Evolutionary conservation across 2,797 vertebrate genomes (phyloP), one percentile per base, ranked within the genome.

Genomic region (Melanotaenia nigrans): DNA sequence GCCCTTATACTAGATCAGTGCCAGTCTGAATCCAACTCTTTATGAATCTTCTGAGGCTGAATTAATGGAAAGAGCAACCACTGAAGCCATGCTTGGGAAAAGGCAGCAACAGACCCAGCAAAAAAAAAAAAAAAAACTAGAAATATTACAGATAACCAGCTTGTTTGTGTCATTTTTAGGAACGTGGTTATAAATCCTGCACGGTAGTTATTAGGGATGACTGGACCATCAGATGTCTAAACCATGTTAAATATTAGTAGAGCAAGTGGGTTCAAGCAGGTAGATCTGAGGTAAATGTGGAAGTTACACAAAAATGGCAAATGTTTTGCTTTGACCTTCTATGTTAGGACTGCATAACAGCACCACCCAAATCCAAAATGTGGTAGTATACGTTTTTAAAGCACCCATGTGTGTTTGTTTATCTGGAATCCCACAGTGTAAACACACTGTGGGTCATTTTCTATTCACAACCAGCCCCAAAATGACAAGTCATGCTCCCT

Each of bases 41-140:
- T n/a, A 36, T 75, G 70, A 33, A 28, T 45, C 59, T 74, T 72
- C 42, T 72, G 67, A 72, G 73, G 78, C 82, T 79, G 68, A 51
- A 64, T 33, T 60, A 59, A 85, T 78, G 40, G 58, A 57, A 61
- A 47, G 65, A 35, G 35, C 20, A 56, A 54, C 51, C 64, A 45
- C 64, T 59, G 42, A 36, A 51, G 60, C 24, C 18, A 25, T 57
- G n/a, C 14, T 11, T 67, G 54, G 16, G 16, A 22, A 59, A 49
- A 18, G 30, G 60, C 32, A 69, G 70, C 75, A 82, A 61, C 72
- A 65, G 61, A 60, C 13, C 58, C 45, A n/a, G 53, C 53, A n/a
- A 73, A n/a, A n/a, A 28, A 28, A 28, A 28, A 28, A 28, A 28
- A 28, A 62, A 65, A 60, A 58, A 1, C 24, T 57, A 32, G 56